Evolutionary conservation across 2,113 vertebrate genomes (phyloP).

Genomic region (Aldabrachelys gigantea): DNA sequence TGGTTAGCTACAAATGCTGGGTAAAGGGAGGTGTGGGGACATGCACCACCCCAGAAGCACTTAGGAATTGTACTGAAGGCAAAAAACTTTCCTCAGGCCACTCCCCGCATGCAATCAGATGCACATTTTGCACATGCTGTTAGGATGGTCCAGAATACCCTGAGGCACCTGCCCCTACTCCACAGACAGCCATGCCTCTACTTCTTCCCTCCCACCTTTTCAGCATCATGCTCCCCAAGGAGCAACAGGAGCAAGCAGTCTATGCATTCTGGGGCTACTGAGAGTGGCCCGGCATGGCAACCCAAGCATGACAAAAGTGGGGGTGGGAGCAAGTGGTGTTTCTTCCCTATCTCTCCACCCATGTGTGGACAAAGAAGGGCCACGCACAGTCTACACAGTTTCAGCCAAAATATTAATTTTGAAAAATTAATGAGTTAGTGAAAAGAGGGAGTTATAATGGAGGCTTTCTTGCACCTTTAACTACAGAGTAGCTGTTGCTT

Average conservation of each 20-base stretch:
- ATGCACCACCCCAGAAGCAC: not conserved
- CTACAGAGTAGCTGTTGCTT: not conserved
- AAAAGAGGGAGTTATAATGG: slow-evolving; percentile 4
- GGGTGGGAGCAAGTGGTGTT: not conserved
- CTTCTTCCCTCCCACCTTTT: not conserved
- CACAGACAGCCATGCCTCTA: not conserved
- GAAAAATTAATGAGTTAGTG: not conserved
- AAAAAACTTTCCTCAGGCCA: not conserved
- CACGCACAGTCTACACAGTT: not conserved
- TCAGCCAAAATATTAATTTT: not conserved
- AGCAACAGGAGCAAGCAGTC: not conserved
- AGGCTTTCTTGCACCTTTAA: not conserved
- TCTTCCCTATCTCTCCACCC: not conserved
- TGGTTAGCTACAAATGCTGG: not conserved
- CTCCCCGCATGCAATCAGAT: not conserved
- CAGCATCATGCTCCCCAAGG: not conserved
- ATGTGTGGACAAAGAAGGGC: not conserved
- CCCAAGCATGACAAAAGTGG: accelerated
- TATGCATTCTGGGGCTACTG: not conserved
- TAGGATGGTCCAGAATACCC: not conserved
- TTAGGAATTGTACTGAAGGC: not conserved
- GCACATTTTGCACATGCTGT: not conserved
- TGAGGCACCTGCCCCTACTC: not conserved
- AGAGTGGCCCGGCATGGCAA: not conserved
- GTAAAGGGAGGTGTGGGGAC: not conserved